Conservation (phyloP, 2,888 invertebrate species). For the Scrobipalpa costella region DNA sequence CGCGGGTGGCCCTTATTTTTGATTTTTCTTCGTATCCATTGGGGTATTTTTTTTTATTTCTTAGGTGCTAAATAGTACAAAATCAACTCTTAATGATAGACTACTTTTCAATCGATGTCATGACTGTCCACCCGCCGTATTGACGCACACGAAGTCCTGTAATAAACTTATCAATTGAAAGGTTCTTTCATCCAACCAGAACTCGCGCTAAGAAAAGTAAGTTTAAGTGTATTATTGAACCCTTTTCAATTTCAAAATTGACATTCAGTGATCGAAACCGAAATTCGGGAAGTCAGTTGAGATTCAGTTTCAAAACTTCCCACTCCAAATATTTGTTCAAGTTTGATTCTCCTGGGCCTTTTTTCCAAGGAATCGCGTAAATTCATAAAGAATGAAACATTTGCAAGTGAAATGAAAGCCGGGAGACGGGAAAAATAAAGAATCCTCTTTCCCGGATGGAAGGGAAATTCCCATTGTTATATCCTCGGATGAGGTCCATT, state of each 20-base stretch:
- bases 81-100: too few relatives aligned
- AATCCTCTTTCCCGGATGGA: slow-evolving; percentile 43
- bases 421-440: slow-evolving; percentile 67
- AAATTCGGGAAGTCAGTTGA: slow-evolving; percentile 23
- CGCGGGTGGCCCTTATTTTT: too few relatives aligned
- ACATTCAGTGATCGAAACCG: slow-evolving; percentile 28
- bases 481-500: slow-evolving; percentile 68
- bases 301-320: slow-evolving; percentile 44
- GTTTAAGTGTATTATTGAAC: slow-evolving; percentile 3
- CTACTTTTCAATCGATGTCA: too few relatives aligned
- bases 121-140: too few relatives aligned
- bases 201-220: slow-evolving; percentile 11
- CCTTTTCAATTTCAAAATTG: slow-evolving; percentile 25
- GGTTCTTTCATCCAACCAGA: background rate
- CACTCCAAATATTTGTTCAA: slow-evolving; percentile 65
- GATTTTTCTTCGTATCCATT: too few relatives aligned
- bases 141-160: too few relatives aligned
- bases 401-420: slow-evolving; percentile 74
- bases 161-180: slow-evolving; percentile 11
- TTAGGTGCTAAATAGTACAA: too few relatives aligned
- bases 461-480: slow-evolving; percentile 68
- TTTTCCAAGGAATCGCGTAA: slow-evolving; percentile 57
- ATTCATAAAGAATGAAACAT: slow-evolving; percentile 73
- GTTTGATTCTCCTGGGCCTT: slow-evolving; percentile 58
- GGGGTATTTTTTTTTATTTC: too few relatives aligned